Evolutionary conservation across 2,797 vertebrate species (phyloP).

Genomic region (Enteromius radiatus): DNA sequence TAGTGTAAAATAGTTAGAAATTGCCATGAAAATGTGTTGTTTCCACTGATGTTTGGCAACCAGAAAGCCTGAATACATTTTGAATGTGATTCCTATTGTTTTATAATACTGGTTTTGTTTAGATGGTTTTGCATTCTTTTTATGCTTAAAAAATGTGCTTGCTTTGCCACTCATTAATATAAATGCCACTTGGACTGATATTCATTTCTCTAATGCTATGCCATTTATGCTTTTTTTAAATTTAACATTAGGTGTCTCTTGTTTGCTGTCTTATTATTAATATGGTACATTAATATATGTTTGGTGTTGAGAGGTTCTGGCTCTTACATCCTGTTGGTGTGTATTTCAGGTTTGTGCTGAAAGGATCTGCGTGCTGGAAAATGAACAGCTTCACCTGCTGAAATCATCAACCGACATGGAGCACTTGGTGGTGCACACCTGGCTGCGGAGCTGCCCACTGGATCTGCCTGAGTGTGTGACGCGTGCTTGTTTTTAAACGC

Average conservation of each 20-base stretch:
- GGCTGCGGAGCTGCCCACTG: conserved; percentile 18
- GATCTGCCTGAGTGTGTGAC: conserved; percentile 24
- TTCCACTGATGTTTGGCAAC: not conserved
- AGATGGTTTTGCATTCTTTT: not conserved
- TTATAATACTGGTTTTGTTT: not conserved
- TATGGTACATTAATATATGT: not conserved
- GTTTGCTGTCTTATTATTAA: not conserved
- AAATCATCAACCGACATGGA: conserved; percentile 31
- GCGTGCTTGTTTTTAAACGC: not conserved
- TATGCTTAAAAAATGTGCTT: not conserved
- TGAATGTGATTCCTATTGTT: not conserved
- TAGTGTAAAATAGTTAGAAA: not conserved
- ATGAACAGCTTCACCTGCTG: conserved; percentile 16
- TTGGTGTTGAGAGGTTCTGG: not conserved
- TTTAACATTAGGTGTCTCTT: not conserved
- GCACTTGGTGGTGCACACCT: conserved; percentile 4
- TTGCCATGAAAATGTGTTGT: not conserved
- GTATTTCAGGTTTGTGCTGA: conserved; percentile 35
- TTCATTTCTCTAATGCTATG: conserved; percentile 1
- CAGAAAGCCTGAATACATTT: not conserved
- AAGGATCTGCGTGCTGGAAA: conserved; percentile 9
- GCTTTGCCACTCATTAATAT: not conserved
- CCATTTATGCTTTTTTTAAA: conserved; percentile 11
- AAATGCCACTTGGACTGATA: conserved; percentile 14
- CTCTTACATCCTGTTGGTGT: not conserved